Evolutionary conservation across 2,113 vertebrate species (phyloP), one percentile per base, ranked within the genome.

Genomic region (Periophthalmodon schlosseri): DNA sequence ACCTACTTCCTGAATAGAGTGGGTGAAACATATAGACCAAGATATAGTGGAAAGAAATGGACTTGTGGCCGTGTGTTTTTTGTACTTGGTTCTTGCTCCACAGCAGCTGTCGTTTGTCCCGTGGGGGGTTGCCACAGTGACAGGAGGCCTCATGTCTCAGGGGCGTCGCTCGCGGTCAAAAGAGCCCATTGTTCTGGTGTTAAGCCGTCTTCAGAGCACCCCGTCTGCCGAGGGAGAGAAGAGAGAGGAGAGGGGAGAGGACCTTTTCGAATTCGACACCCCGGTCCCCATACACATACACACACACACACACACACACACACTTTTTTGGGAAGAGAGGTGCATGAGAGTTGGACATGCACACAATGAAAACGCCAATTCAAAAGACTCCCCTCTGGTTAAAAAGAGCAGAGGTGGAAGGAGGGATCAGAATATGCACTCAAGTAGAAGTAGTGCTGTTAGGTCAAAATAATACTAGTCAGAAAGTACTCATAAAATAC

Each of bases 131-230:
- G 93, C 93, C 92, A 94, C 89, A 92, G 94, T 93, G 93, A 95
- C 89, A 92, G 89, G 93, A 93, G 93, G 93, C 93, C 94, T 93
- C 93, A 94, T 93, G 93, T 94, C 94, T 95, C 93, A 85, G 93
- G 94, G 93, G 93, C 86, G 92, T 93, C 90, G 79, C 82, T 91
- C 24, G 90, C 89, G 91, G 91, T 94, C 91, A 94, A 95, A 94
- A 87, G 91, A 93, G 82, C 83, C 92, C 90, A 94, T 95, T 95
- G 94, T 95, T 94, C 92, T 86, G 77, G 81, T 79, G 90, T 91
- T 94, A 94, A 95, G 93, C 93, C 75, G 93, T 93, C 93, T 91
- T 94, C 90, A 85, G 81, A 85, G 52, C 88, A 83, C 85, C 57
- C 91, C 82, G 89, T 92, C 92, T 91, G 90, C 88, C 83, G 84